These are phyloP conservation scores for Eremophila alpestris DNA, from an alignment of 2,797 vertebrate genomes.

Conservation along the genomic window DNA sequence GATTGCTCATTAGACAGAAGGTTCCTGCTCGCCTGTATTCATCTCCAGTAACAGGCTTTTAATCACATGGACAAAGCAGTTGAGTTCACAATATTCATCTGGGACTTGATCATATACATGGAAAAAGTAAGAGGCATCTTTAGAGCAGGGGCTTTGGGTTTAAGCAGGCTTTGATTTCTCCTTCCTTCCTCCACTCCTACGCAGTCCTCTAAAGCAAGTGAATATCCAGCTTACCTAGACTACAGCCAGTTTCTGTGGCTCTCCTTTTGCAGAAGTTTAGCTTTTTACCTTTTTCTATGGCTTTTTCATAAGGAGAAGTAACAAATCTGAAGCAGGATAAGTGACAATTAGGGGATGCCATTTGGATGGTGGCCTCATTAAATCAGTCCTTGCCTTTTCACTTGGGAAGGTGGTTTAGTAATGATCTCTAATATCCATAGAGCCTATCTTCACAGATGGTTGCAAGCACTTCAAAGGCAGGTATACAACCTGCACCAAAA, in stretches of 20 bases:
- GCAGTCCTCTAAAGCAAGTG: conserved; percentile 27
- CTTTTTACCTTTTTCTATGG: conserved; percentile 32
- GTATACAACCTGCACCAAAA: conserved; percentile 36
- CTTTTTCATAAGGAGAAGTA: conserved; percentile 44
- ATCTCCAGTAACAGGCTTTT: neutral
- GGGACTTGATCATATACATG: conserved; percentile 6
- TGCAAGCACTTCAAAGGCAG: conserved; percentile 50
- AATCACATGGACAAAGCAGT: neutral
- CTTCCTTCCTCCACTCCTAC: conserved; percentile 59
- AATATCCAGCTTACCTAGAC: conserved; percentile 50
- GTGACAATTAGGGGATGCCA: conserved; percentile 13
- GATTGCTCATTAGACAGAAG: neutral
- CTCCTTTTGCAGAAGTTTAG: conserved; percentile 17
- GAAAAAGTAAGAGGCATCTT: conserved; percentile 31
- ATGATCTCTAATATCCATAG: conserved; percentile 34
- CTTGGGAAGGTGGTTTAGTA: conserved; percentile 37
- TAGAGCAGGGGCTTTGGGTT: neutral
- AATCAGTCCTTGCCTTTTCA: conserved; percentile 45
- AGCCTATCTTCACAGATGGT: conserved; percentile 45
- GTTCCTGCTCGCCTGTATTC: neutral
- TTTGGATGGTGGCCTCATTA: conserved; percentile 50
- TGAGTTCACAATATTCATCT: neutral
- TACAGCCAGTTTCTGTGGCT: neutral
- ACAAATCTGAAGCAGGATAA: conserved; percentile 17
- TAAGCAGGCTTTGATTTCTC: conserved; percentile 18